Percentiles rank a stretch among this genome's conserved stretches.
Conservation (phyloP, 1,140 invertebrate genomes). For the Ruditapes philippinarum region DNA sequence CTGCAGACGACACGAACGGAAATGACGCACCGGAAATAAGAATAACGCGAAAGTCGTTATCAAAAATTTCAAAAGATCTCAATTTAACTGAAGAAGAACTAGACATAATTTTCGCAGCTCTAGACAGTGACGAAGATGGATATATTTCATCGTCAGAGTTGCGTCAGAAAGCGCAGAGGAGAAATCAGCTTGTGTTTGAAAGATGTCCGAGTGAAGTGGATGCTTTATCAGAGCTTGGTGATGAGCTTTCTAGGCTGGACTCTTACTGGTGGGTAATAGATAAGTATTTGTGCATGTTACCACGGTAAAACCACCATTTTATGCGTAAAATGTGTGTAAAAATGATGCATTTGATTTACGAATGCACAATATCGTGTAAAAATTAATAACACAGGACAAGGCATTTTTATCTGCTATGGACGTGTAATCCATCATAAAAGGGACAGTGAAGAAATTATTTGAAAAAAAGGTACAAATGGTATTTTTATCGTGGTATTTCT, state of each 20-base stretch:
- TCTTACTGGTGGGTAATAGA: constrained; percentile 36
- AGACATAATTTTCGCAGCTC: constrained; percentile 73
- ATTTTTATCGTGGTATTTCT: too few species aligned
- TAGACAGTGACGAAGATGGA: constrained; percentile 73
- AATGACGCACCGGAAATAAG: constrained; percentile 27
- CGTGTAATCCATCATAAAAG: too few species aligned
- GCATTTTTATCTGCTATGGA: too few species aligned
- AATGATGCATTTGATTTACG: too few species aligned
- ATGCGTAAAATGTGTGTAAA: too few species aligned
- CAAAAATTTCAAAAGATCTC: constrained; percentile 68
- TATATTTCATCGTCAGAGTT: constrained; percentile 64
- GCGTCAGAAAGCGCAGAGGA: constrained; percentile 26
- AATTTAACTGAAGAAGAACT: constrained; percentile 68
- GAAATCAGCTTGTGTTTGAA: constrained; percentile 47
- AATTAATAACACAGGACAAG: too few species aligned
- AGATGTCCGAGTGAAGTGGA: constrained; percentile 55
- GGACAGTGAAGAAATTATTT: too few species aligned
- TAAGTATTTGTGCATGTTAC: too few species aligned
- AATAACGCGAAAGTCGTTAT: constrained; percentile 67
- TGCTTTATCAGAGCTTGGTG: constrained; percentile 38
- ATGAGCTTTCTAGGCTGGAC: constrained; percentile 42
- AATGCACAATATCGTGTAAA: too few species aligned
- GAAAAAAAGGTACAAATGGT: too few species aligned
- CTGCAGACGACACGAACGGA: constrained; percentile 32
- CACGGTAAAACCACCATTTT: too few species aligned